phyloP scores from a whole-genome alignment of 2,797 vertebrate species.

The Gambelia wislizenii region DNA sequence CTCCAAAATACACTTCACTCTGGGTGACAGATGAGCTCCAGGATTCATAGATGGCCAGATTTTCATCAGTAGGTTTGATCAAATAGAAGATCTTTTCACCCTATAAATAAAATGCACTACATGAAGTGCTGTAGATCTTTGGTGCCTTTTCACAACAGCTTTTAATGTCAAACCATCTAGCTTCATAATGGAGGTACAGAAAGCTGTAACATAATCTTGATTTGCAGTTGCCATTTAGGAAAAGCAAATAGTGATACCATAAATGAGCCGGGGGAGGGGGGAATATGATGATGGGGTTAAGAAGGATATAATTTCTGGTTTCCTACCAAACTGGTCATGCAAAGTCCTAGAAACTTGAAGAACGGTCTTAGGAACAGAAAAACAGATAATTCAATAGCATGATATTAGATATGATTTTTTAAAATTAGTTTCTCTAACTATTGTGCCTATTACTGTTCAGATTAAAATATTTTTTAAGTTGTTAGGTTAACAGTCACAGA shows the following conservation, averaged over 20 bases:
- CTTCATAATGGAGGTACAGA: not conserved
- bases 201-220: not conserved
- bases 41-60: slow-evolving; percentile 96
- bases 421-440: not conserved
- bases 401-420: not conserved
- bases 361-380: not conserved
- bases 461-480: not conserved
- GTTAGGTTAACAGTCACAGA: not conserved
- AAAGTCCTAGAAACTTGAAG: not conserved
- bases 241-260: not conserved
- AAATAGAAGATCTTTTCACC: slow-evolving; percentile 99
- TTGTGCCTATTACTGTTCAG: not conserved
- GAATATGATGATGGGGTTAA: not conserved
- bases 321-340: not conserved
- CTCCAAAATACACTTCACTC: slow-evolving; percentile 98
- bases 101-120: slow-evolving; percentile 74
- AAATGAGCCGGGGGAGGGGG: not conserved
- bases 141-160: not conserved
- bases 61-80: slow-evolving; percentile 94
- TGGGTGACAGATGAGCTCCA: slow-evolving; percentile 99
- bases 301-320: not conserved
- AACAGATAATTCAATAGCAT: not conserved
- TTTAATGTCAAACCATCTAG: not conserved
- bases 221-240: not conserved
- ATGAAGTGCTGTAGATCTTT: not conserved